Conservation (phyloP, 2,797 vertebrate genomes). For the Phylloscopus collybita region DNA sequence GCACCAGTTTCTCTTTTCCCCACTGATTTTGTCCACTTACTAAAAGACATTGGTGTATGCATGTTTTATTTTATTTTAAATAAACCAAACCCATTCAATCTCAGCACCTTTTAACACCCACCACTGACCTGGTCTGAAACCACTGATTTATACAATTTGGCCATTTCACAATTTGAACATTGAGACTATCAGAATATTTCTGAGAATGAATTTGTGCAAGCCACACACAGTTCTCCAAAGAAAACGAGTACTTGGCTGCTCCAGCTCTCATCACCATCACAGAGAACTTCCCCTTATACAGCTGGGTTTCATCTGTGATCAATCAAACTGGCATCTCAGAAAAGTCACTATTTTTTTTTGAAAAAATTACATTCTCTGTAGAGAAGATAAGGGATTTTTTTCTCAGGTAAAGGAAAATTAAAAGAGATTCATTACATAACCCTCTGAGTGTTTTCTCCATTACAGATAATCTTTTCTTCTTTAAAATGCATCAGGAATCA, state of each 20-base stretch:
- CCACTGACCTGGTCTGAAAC: background rate
- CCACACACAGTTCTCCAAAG: background rate
- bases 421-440: background rate
- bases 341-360: background rate
- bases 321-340: background rate
- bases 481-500: background rate
- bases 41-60: accelerated
- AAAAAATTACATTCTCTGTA: background rate
- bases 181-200: background rate
- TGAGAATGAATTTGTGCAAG: background rate
- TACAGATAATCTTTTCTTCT: background rate
- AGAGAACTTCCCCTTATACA: background rate
- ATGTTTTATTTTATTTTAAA: background rate
- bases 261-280: background rate
- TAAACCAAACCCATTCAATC: background rate
- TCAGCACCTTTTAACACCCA: background rate
- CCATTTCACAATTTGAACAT: background rate
- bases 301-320: background rate
- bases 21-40: background rate
- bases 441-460: background rate
- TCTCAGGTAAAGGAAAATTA: background rate
- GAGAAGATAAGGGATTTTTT: background rate
- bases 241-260: background rate
- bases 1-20: background rate
- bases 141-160: background rate